These are phyloP conservation scores for Lissonota sp. DNA, from an alignment of 2,888 invertebrate species.

Conservation along the genomic window DNA sequence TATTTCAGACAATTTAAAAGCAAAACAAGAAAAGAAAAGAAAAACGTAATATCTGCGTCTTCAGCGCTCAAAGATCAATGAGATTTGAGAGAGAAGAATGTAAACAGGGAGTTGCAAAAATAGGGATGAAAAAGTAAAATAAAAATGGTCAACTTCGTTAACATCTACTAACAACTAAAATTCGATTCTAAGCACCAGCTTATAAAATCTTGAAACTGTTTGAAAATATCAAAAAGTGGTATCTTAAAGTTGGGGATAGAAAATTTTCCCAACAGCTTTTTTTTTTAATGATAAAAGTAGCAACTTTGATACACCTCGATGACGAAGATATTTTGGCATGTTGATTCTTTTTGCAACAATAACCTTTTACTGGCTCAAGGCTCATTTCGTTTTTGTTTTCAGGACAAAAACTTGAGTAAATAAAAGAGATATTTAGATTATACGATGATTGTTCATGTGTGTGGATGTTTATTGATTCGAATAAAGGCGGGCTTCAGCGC, in stretches of 20 bases:
- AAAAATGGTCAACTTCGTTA: neutral
- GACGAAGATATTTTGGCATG: neutral
- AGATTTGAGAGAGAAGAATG: constrained; percentile 52
- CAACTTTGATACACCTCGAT: too few species aligned
- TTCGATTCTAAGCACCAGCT: neutral
- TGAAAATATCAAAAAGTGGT: too few species aligned
- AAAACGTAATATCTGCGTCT: neutral
- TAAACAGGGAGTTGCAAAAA: neutral
- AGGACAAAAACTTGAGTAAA: constrained; percentile 8
- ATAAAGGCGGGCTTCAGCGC: constrained; percentile 90
- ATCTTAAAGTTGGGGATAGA: too few species aligned
- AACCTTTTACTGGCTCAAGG: constrained; percentile 49
- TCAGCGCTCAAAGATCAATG: constrained; percentile 21
- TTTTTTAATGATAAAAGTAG: too few species aligned
- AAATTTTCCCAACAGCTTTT: too few species aligned
- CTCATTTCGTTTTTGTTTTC: constrained; percentile 54
- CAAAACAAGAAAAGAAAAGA: constrained; percentile 1
- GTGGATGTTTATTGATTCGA: constrained; percentile 20
- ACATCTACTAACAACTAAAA: too few species aligned
- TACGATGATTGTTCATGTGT: constrained; percentile 10
- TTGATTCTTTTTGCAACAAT: neutral
- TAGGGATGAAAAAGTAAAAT: constrained; percentile 1
- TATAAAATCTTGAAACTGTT: too few species aligned
- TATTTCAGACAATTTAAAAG: constrained; percentile 67
- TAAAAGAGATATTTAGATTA: neutral